These are phyloP conservation scores for Centropyge bicolor DNA, from an alignment of 2,797 vertebrate species.

Conservation along the genomic window DNA sequence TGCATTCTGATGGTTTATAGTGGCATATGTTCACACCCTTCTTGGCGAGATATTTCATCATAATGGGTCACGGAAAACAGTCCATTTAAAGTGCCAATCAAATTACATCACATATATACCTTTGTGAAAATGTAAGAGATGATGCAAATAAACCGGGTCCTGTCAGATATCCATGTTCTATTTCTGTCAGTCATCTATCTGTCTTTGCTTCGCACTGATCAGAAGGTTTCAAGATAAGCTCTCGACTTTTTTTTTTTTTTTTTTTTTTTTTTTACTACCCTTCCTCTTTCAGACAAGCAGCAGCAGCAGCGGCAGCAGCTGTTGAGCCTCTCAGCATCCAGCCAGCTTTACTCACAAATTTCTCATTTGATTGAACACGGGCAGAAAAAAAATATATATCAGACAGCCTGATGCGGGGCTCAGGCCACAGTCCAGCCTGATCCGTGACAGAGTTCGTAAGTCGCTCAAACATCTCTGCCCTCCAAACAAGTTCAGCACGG, in stretches of 20 bases:
- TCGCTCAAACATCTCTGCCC: slow-evolving; percentile 40
- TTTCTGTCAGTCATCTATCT: slow-evolving; percentile 68
- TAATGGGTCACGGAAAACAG: slow-evolving; percentile 40
- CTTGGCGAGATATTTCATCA: slow-evolving; percentile 63
- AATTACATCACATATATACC: slow-evolving; percentile 51
- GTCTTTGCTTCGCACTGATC: slow-evolving; percentile 51
- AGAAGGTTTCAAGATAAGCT: slow-evolving; percentile 55
- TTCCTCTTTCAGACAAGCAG: slow-evolving; percentile 28
- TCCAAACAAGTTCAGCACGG: slow-evolving; percentile 39
- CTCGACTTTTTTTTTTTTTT: slow-evolving; percentile 20
- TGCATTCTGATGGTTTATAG: slow-evolving; percentile 21
- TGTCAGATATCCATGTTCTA: slow-evolving; percentile 48
- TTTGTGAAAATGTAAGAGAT: slow-evolving; percentile 50
- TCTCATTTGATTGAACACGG: slow-evolving; percentile 49
- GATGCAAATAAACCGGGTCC: slow-evolving; percentile 54
- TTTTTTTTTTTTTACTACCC: not conserved
- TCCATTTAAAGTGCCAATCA: slow-evolving; percentile 73
- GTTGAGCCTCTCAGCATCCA: slow-evolving; percentile 44
- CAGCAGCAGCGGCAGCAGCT: slow-evolving; percentile 37
- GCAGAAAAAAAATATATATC: not conserved
- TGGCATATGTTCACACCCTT: slow-evolving; percentile 15
- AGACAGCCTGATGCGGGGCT: slow-evolving; percentile 8
- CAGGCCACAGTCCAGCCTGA: slow-evolving; percentile 47
- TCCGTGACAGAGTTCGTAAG: slow-evolving; percentile 50
- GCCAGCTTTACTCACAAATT: slow-evolving; percentile 34